A percentile compares a stretch with the other conserved stretches of the same genome.
Evolutionary conservation across 2,797 vertebrate species (phyloP).

Genomic region (Knipowitschia caucasica): DNA sequence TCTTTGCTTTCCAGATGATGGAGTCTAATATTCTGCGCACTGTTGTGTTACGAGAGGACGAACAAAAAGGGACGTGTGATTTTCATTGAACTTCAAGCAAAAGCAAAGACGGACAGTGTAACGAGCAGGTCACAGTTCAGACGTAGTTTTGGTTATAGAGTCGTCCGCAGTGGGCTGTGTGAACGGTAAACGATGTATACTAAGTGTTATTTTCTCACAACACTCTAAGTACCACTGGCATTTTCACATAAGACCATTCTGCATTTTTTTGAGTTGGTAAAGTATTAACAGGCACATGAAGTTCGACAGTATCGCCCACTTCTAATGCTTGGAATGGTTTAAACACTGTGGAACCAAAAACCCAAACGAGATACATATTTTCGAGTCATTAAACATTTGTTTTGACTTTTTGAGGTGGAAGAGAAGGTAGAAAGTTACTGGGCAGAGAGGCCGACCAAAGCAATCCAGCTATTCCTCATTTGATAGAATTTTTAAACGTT

Average conservation of each 20-base stretch:
- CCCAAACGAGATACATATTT: too few species aligned
- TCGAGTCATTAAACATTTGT: too few species aligned
- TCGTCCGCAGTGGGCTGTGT: slow-evolving; percentile 1
- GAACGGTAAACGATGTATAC: slow-evolving; percentile 8
- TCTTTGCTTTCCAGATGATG: slow-evolving; percentile 48
- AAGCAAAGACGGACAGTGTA: slow-evolving; percentile 39
- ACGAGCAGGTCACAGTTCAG: slow-evolving; percentile 41
- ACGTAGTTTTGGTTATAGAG: slow-evolving; percentile 19
- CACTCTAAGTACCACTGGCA: slow-evolving; percentile 28
- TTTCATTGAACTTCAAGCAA: slow-evolving; percentile 18
- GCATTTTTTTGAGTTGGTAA: slow-evolving; percentile 34
- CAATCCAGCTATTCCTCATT: too few species aligned
- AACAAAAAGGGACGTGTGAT: slow-evolving; percentile 29
- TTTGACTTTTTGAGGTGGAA: too few species aligned
- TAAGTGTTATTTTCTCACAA: slow-evolving; percentile 13
- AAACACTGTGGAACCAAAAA: too few species aligned
- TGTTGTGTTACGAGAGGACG: slow-evolving; percentile 25
- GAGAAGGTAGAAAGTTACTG: too few species aligned
- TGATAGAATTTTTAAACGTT: too few species aligned
- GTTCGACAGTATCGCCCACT: neutral
- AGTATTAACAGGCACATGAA: slow-evolving; percentile 36
- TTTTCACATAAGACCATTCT: slow-evolving; percentile 3
- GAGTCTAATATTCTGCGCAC: slow-evolving; percentile 52
- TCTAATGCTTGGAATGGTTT: too few species aligned
- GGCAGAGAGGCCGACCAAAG: too few species aligned